Base-by-base conservation (phyloP, 2,113 vertebrate species). In the Chloroceryle aenea region DNA sequence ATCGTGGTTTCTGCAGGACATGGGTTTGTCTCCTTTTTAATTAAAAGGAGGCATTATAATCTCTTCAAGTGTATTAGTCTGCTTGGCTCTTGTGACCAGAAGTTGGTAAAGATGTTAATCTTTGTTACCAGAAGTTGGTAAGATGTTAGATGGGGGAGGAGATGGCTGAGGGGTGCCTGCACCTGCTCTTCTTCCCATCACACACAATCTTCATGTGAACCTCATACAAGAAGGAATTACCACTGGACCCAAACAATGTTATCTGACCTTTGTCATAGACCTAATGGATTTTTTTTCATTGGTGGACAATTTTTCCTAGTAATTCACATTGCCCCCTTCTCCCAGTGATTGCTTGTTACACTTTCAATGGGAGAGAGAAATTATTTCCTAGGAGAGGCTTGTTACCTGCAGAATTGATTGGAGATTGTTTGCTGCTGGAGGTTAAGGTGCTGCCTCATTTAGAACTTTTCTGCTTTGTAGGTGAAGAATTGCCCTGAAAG, bases 231-330 rank as follows among this genome's bases (percentile, higher is more conserved):
- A 36, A 91, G 85, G 95, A 95, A 86, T 94, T 96, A 94, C 88
- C 72, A 72, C 85, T 77, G 87, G 93, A 91, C 78, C 85, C 71
- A 94, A 94, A 94, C 95, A 95, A 87, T 93, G 88, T 94, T 96
- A 92, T 95, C 90, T 96, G 95, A 95, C 95, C 95, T 97, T 95
- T 79, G 89, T 94, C 55, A 18, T 62, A 94, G 93, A 42, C 91
- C 87, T 93, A 94, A 93, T 94, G 93, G 87, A 82, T 96, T 95
- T 96, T 82, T 82, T 95, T 95, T 92, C 90, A 77, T 86, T 68
- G 92, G 67, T 67, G 72, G 87, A 95, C 87, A 93, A 72, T 95
- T 96, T 88, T 89, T 94, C 53, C 76, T 52, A 40, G 87, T 92
- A 94, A 89, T 95, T 96, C 85, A 43, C 52, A 5, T n/a, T 88